A percentile compares a stretch with the other conserved stretches of the same genome.
These are phyloP conservation scores for Carassius gibelio DNA, from an alignment of 2,113 vertebrate species.

Conservation along the genomic window DNA sequence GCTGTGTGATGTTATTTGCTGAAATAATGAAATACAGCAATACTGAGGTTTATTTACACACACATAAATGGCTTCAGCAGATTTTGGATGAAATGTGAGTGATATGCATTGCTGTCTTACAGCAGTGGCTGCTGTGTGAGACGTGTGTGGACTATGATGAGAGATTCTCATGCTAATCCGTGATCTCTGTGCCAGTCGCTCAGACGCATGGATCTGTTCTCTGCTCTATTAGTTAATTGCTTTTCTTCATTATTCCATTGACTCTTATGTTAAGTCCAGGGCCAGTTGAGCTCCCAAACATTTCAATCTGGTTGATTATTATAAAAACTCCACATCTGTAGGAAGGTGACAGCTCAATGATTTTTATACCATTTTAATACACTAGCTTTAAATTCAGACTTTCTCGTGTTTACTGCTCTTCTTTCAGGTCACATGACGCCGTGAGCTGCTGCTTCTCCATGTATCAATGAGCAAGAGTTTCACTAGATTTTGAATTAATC, in stretches of 20 bases:
- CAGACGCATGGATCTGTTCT: not conserved
- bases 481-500: slow-evolving; percentile 51
- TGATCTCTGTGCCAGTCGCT: not conserved
- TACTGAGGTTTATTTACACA: not conserved
- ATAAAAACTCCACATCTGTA: not conserved
- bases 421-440: slow-evolving; percentile 44
- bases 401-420: slow-evolving; percentile 6
- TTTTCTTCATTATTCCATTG: not conserved
- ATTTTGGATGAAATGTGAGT: not conserved
- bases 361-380: not conserved
- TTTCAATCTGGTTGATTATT: not conserved
- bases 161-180: not conserved
- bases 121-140: not conserved
- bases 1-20: not conserved
- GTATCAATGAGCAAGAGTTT: slow-evolving; percentile 42
- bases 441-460: slow-evolving; percentile 34
- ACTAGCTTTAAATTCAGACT: not conserved
- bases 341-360: not conserved
- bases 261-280: not conserved
- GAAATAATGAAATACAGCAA: not conserved
- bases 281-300: not conserved
- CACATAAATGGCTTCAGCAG: not conserved
- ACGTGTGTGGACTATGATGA: not conserved
- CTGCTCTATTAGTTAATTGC: not conserved
- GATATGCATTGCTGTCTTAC: not conserved